Conservation (phyloP, 2,797 vertebrate species). For the Spinus olivaceus region DNA sequence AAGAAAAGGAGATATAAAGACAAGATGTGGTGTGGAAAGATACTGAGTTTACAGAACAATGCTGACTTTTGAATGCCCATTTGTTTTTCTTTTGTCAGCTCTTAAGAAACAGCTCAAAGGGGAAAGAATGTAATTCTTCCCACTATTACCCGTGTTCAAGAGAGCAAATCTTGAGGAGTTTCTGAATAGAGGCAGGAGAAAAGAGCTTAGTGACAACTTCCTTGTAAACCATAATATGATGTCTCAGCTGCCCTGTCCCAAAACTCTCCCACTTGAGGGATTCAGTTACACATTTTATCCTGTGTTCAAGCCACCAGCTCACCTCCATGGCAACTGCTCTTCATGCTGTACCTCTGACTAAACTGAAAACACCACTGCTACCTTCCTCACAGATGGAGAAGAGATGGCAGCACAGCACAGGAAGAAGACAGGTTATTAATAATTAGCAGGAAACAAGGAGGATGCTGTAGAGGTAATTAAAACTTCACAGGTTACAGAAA, state of each 20-base stretch:
- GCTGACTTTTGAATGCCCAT: not conserved
- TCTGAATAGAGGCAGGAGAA: not conserved
- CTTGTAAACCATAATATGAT: not conserved
- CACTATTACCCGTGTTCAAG: not conserved
- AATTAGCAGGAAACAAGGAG: not conserved
- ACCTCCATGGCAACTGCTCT: not conserved
- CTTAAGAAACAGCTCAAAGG: not conserved
- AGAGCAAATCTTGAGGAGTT: not conserved
- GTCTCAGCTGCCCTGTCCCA: not conserved
- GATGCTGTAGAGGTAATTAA: rapidly evolving
- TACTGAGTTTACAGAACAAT: not conserved
- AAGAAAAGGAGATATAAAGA: not conserved
- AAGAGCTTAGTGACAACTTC: not conserved
- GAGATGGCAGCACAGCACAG: not conserved
- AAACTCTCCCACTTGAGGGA: not conserved
- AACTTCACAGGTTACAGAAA: not conserved
- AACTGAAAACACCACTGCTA: not conserved
- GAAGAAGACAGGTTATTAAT: not conserved
- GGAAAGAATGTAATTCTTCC: not conserved
- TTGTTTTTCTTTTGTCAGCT: not conserved
- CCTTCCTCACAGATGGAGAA: not conserved
- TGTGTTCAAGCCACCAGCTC: not conserved
- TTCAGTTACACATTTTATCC: not conserved
- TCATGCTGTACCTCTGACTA: not conserved
- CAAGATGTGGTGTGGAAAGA: not conserved